These are phyloP conservation scores for Heliconius congener DNA, from an alignment of 1,140 invertebrate species.

Conservation along the genomic window DNA sequence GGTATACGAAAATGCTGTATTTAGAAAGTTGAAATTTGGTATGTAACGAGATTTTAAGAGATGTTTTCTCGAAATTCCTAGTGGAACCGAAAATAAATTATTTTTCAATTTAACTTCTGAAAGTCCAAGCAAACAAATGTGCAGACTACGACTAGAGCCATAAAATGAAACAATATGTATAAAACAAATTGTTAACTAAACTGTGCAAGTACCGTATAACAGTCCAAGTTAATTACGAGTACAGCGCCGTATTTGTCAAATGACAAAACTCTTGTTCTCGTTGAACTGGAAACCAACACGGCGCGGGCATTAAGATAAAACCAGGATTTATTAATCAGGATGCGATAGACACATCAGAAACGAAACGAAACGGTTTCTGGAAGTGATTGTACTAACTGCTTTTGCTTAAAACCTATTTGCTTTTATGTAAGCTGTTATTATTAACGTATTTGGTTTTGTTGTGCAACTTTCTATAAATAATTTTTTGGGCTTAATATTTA, in stretches of 20 bases:
- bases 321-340: constrained; percentile 38
- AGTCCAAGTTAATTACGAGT: constrained; percentile 24
- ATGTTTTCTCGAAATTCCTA: too few species aligned
- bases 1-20: too few species aligned
- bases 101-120: too few species aligned
- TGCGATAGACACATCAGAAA: constrained; percentile 28
- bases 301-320: constrained; percentile 22
- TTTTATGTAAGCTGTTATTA: neutral
- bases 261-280: constrained; percentile 26
- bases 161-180: too few species aligned
- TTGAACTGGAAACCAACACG: constrained; percentile 17
- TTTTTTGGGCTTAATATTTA: neutral
- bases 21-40: too few species aligned
- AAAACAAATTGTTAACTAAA: neutral
- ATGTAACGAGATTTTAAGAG: too few species aligned
- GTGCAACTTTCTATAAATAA: neutral
- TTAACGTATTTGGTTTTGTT: neutral
- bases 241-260: constrained; percentile 30
- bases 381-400: neutral
- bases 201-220: neutral
- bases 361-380: neutral
- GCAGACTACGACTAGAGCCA: too few species aligned
- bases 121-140: too few species aligned
- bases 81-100: too few species aligned
- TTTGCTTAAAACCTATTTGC: neutral